Base-by-base conservation (phyloP, 2,113 vertebrate genomes). In the Neomonachus schauinslandi region DNA sequence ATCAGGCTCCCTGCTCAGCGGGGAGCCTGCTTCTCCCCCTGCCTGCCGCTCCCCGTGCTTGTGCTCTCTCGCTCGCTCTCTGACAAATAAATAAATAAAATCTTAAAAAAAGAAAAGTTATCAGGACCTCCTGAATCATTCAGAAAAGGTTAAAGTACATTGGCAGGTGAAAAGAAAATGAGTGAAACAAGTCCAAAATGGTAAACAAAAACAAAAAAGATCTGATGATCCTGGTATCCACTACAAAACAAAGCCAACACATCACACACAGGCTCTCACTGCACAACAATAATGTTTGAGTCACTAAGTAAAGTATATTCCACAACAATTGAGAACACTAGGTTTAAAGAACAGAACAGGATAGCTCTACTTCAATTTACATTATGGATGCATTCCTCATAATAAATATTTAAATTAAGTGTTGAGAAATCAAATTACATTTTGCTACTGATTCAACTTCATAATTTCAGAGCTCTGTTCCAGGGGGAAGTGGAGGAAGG, bases 161-260 rank as follows among this genome's bases (percentile, higher is more conserved):
- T 59, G 53, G 46, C 84, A 87, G 12, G 57, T 88, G 8, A 94
- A 92, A 91, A 74, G 39, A 91, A 84, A 97, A 92, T 65, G 28
- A 97, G 57, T 84, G 36, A 97, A 97, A 89, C 67, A 86, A 96
- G 80, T 85, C 85, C 51, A 91, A 93, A 96, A 89, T 72, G 42
- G 76, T 77, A 85, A 97, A 95, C 36, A 93, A 71, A 61, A 76
- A 93, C 10, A 33, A 91, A 55, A 69, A 92, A 57, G 15, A 74
- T n/a, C 4, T 36, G 12, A 87, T 67, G 16, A 67, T 67, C 18
- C 61, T 65, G 51, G 61, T 63, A 31, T 16, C 28, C 31, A 36
- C n/a, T 69, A 9, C 5, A 65, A 95, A 97, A 90, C 53, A 88
- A 97, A 95, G 69, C 69, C 59, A 91, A 65, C 10, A 53, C 19